Base-by-base conservation (phyloP, 1,140 invertebrate genomes). In the Amyelois transitella region DNA sequence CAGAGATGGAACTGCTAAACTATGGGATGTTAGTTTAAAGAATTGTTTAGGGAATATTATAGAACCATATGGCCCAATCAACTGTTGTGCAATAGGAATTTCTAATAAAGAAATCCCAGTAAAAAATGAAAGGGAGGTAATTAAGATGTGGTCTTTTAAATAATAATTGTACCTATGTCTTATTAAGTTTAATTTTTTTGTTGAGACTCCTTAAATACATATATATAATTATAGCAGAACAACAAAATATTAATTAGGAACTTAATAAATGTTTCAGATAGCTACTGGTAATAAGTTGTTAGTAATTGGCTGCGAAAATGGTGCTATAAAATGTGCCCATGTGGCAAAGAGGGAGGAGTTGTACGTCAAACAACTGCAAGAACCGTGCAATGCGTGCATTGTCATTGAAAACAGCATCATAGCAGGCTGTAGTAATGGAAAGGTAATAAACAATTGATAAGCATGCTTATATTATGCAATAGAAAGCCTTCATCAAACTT, bases 11-110 rank as follows among this genome's bases (percentile, higher is more conserved):
- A 89, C 90, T 51, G 92, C 91, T 12, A 91, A 91, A 67, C 76
- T 94, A 18, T 95, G 94, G 93, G 92, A 94, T 87, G 92, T 92
- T 79, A 92, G 92, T 28, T 76, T 91, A 77, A 88, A 91, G 24
- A 75, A 74, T 18, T 92, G 91, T 62, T 66, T 94, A 14, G 88
- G 59, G 62, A 64, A 91, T 85, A 51, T 88, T 89, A 45, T 81
- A 72, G 49, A 88, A 83, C 72, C 78, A 64, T 58, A 84, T 58
- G 79, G 80, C 3, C 63, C 73, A 45, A 86, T 89, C 7, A 89
- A 88, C 53, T 88, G 84, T 62, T 89, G 85, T 69, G 67, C 72
- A 48, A 51, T 88, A 49, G 48, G 70, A 17, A 65, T 51, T 51
- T 75, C 79, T 43, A 32, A 44, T 22, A 75, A 88, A 52, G 64